Evolutionary conservation across 2,113 vertebrate species (phyloP).

Genomic region (Gopherus flavomarginatus): DNA sequence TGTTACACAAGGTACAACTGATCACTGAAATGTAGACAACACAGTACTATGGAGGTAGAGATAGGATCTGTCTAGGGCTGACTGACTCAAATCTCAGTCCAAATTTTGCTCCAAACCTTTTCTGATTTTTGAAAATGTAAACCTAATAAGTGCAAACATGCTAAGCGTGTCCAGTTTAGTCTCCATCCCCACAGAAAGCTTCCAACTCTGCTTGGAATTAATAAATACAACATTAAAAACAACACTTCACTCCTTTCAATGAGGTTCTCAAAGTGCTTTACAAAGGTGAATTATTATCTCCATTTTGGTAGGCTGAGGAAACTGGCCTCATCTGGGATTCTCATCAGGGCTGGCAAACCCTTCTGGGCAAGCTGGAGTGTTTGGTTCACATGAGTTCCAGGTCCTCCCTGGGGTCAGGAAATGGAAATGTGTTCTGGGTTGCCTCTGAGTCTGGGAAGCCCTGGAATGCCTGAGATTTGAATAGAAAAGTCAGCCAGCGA

Average conservation of each 20-base stretch:
- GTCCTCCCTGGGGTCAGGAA: neutral
- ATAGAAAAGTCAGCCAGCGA: neutral
- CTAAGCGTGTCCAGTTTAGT: neutral
- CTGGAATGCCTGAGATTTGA: neutral
- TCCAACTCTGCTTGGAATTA: conserved; percentile 25
- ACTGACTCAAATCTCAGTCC: neutral
- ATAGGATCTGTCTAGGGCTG: neutral
- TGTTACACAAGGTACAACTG: conserved; percentile 17
- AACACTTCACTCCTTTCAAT: neutral
- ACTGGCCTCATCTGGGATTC: neutral
- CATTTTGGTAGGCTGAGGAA: neutral
- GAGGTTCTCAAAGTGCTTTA: neutral
- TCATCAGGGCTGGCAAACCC: neutral
- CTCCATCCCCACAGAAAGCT: neutral
- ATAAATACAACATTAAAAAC: conserved; percentile 38
- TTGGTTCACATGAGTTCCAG: neutral
- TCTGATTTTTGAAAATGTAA: conserved; percentile 46
- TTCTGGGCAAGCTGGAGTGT: neutral
- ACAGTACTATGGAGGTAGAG: neutral
- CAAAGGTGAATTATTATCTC: neutral
- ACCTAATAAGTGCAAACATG: conserved; percentile 20
- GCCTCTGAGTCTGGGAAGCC: neutral
- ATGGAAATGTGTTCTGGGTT: neutral
- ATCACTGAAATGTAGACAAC: neutral
- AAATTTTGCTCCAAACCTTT: conserved; percentile 4